Evolutionary conservation across 2,888 invertebrate genomes (phyloP).

Genomic region (Ochropleura leucogaster): DNA sequence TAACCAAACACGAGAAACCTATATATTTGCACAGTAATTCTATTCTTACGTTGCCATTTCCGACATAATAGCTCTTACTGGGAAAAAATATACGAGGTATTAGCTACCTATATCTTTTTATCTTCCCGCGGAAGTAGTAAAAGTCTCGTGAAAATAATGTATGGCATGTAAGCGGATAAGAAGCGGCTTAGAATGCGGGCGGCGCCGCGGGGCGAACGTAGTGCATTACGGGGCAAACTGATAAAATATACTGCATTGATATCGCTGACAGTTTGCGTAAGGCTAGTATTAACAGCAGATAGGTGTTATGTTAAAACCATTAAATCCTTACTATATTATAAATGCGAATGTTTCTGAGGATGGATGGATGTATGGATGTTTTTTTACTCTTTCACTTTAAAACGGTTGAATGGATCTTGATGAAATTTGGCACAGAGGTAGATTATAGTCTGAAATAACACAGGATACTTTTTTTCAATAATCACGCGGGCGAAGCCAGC

Average conservation of each 20-base stretch:
- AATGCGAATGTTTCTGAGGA: no score
- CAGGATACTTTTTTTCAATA: no score
- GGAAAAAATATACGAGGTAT: constrained; percentile 48
- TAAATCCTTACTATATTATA: no score
- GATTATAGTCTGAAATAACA: no score
- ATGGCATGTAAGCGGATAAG: constrained; percentile 52
- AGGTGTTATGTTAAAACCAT: background rate
- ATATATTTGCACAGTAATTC: constrained; percentile 19
- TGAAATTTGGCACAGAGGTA: no score
- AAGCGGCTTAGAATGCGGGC: constrained; percentile 46
- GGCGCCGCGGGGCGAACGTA: constrained; percentile 29
- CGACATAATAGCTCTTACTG: constrained; percentile 17
- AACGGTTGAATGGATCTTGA: no score
- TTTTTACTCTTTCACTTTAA: no score
- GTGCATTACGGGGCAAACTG: constrained; percentile 50
- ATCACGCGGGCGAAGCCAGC: no score
- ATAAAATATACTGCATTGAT: constrained; percentile 36
- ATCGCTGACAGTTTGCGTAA: constrained; percentile 16
- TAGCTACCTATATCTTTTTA: constrained; percentile 41
- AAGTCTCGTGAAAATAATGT: constrained; percentile 60
- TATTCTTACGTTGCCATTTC: constrained; percentile 21
- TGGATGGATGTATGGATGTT: no score
- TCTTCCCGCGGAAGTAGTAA: constrained; percentile 60
- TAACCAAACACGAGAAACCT: background rate
- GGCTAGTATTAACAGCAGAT: background rate